Percentiles rank a stretch among this genome's conserved stretches.
Evolutionary conservation across 2,113 vertebrate genomes (phyloP).

Genomic region (Pseudonaja textilis): DNA sequence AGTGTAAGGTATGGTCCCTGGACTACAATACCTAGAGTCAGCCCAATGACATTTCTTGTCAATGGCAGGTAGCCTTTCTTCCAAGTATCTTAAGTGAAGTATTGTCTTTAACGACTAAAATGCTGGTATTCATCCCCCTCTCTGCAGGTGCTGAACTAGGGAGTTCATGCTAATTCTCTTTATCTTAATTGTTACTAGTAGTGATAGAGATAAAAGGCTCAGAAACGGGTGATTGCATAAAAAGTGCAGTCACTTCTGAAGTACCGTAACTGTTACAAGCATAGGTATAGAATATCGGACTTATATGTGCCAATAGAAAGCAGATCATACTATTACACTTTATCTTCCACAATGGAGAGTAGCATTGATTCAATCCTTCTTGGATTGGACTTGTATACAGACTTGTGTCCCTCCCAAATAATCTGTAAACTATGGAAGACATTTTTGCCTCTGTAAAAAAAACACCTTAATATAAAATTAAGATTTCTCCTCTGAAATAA

Average conservation of each 20-base stretch:
- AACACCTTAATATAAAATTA: neutral
- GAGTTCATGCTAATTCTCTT: neutral
- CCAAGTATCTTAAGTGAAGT: neutral
- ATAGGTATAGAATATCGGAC: neutral
- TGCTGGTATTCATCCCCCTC: neutral
- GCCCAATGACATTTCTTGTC: neutral
- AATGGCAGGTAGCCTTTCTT: neutral
- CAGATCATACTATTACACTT: neutral
- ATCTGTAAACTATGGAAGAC: neutral
- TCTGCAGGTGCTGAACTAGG: neutral
- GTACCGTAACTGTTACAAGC: neutral
- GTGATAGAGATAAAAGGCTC: neutral
- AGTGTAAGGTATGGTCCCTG: neutral
- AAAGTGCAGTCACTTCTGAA: neutral
- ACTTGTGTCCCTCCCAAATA: neutral
- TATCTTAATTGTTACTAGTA: neutral
- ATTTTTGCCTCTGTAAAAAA: neutral
- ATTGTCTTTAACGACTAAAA: neutral
- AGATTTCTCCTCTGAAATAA: neutral
- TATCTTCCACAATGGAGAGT: neutral
- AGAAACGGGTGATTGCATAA: neutral
- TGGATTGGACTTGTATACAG: too few relatives aligned
- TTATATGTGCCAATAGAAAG: neutral
- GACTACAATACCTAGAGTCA: neutral
- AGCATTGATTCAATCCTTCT: neutral